Evolutionary conservation across 2,888 invertebrate genomes (phyloP).

Genomic region (Odiellus spinosus): DNA sequence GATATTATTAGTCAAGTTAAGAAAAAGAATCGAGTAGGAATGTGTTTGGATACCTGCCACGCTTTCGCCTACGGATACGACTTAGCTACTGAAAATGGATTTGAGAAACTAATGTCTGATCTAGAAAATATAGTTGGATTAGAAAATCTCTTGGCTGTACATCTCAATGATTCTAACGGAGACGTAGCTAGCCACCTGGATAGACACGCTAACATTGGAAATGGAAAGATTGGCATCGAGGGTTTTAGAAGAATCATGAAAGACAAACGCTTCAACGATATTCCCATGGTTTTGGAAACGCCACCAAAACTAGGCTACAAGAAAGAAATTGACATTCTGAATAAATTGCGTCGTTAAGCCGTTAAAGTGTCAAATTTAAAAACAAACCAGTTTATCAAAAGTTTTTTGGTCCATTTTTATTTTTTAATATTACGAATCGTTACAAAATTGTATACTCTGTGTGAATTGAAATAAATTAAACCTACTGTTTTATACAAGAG

Average conservation of each 20-base stretch:
- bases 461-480: no score
- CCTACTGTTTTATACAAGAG: no score
- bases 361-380: no score
- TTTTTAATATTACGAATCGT: no score
- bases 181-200: conserved; percentile 31
- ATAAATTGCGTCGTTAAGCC: conserved; percentile 1
- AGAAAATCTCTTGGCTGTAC: conserved; percentile 33
- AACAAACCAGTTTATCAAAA: no score
- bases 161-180: conserved; percentile 38
- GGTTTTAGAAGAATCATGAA: conserved; percentile 32
- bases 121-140: conserved; percentile 32
- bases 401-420: no score
- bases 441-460: no score
- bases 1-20: conserved; percentile 22
- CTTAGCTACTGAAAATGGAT: conserved; percentile 28
- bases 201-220: conserved; percentile 35
- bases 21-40: conserved; percentile 22
- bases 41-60: conserved; percentile 31
- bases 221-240: conserved; percentile 31
- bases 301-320: neutral
- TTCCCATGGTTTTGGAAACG: conserved; percentile 34
- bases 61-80: conserved; percentile 35
- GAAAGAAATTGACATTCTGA: conserved; percentile 3
- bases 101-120: conserved; percentile 28
- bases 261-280: conserved; percentile 28